These are phyloP conservation scores for Oreochromis grahami DNA, from an alignment of 2,797 vertebrate species.

Conservation along the genomic window DNA sequence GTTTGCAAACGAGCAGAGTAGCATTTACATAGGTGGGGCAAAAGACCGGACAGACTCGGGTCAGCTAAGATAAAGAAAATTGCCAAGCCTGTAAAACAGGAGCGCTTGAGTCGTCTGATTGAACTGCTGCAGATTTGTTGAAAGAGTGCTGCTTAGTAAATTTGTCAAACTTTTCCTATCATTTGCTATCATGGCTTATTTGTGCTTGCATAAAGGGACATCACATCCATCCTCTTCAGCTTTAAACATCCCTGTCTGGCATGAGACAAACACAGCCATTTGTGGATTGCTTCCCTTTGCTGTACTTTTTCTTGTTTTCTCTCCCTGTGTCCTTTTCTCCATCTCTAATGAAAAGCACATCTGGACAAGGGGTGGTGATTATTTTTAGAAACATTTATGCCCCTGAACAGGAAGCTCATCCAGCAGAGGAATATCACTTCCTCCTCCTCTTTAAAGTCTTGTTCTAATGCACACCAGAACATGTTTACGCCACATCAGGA, in stretches of 20 bases:
- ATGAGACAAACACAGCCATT: background rate
- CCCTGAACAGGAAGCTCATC: slow-evolving; percentile 70
- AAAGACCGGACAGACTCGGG: background rate
- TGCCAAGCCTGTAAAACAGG: background rate
- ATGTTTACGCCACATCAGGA: slow-evolving; percentile 47
- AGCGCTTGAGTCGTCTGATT: background rate
- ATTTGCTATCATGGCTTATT: background rate
- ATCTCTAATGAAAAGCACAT: slow-evolving; percentile 66
- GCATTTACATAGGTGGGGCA: background rate
- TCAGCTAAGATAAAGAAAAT: background rate
- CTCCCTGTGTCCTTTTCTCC: background rate
- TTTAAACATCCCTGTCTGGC: background rate
- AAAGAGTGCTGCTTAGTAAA: accelerated
- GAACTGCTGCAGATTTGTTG: background rate
- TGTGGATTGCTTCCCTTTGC: background rate
- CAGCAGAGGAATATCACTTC: slow-evolving; percentile 58
- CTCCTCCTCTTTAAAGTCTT: slow-evolving; percentile 27
- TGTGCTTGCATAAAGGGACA: background rate
- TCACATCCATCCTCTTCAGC: background rate
- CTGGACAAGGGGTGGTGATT: slow-evolving; percentile 61
- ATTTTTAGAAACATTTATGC: slow-evolving; percentile 77
- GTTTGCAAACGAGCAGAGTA: slow-evolving; percentile 35
- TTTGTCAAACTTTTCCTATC: background rate
- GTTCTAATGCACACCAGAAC: slow-evolving; percentile 66
- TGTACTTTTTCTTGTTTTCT: slow-evolving; percentile 6